Percentiles rank a stretch among this genome's conserved stretches.
Evolutionary conservation across 2,797 vertebrate genomes (phyloP).

Genomic region (Coreius guichenoti): DNA sequence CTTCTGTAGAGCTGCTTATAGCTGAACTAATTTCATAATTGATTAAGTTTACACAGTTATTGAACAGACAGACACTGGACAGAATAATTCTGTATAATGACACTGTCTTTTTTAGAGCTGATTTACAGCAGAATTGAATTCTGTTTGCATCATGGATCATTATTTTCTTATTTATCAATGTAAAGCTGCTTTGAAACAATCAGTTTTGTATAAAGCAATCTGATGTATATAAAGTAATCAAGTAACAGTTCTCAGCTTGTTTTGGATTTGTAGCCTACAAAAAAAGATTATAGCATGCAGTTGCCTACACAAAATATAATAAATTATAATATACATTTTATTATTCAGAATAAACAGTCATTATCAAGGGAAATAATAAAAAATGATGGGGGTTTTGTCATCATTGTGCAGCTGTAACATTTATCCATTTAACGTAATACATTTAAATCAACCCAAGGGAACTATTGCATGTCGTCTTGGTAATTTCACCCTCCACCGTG

Average conservation of each 20-base stretch:
- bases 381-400: neutral
- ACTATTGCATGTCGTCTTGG: conserved; percentile 40
- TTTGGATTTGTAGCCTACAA: neutral
- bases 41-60: neutral
- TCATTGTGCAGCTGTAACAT: neutral
- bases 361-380: neutral
- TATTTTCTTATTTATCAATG: neutral
- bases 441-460: conserved; percentile 44
- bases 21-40: neutral
- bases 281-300: neutral
- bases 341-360: neutral
- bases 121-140: neutral
- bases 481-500: conserved; percentile 35
- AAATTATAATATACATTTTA: neutral
- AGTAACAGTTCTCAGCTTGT: neutral
- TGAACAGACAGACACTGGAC: neutral
- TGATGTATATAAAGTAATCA: neutral
- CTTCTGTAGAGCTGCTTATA: neutral
- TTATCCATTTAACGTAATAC: neutral
- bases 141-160: neutral
- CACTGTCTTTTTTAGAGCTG: neutral
- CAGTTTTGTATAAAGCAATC: neutral
- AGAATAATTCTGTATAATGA: neutral
- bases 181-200: neutral
- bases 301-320: neutral